phyloP scores from a whole-genome alignment of 2,113 vertebrate species.

The Loxodonta africana region DNA sequence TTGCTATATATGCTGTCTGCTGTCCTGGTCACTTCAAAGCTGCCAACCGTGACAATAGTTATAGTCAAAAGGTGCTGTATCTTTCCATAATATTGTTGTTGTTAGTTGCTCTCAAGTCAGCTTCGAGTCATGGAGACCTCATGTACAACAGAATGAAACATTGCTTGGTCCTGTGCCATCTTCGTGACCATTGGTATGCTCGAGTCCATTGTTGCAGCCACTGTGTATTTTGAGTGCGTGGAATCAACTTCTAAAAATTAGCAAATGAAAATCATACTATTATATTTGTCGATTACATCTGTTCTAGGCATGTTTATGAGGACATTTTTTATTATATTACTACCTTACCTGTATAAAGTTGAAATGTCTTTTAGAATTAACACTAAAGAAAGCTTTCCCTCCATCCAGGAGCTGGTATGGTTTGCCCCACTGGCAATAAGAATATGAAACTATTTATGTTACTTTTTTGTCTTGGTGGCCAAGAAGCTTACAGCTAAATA shows the following conservation, averaged over 20 bases:
- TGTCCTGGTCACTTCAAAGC: not conserved
- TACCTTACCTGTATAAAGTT: not conserved
- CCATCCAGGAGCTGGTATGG: not conserved
- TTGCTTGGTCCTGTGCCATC: not conserved
- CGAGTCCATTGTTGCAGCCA: not conserved
- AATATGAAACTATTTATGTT: not conserved
- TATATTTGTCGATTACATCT: not conserved
- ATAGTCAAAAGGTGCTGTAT: not conserved
- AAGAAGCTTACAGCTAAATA: not conserved
- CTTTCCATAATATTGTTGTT: not conserved
- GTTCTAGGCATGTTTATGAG: not conserved
- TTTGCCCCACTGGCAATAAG: not conserved
- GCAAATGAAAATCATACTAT: not conserved
- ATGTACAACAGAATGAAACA: not conserved
- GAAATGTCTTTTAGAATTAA: slow-evolving; percentile 19
- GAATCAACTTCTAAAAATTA: not conserved
- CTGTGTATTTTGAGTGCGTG: not conserved
- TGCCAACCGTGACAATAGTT: not conserved
- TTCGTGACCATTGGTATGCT: not conserved
- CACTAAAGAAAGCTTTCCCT: not conserved
- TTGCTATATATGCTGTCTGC: not conserved
- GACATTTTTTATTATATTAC: not conserved
- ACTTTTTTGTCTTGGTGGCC: not conserved
- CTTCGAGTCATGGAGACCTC: not conserved
- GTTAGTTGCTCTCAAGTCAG: not conserved